Evolutionary conservation across 2,888 invertebrate species (phyloP), one percentile per base, ranked within the genome.

Genomic region (Hyposoter didymator): DNA sequence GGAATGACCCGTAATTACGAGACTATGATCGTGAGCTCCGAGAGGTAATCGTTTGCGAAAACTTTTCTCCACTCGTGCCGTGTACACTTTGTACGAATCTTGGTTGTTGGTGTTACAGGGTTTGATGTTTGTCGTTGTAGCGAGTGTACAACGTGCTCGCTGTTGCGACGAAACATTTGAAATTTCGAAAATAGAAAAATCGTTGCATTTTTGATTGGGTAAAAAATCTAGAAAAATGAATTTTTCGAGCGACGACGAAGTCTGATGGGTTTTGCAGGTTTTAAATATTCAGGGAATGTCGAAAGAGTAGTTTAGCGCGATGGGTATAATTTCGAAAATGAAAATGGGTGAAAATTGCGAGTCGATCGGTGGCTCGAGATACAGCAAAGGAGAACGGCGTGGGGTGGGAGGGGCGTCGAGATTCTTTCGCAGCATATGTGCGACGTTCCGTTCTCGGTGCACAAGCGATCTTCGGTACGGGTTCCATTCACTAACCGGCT

Each of bases 401-500:
- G 28, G n/a, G 17, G 32, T 7, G 39, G 47, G 69, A 22, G 70
- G 35, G 72, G 52, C 35, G 8, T 22, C 1, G 39, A 55, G 72
- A 22, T 59, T 19, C 78, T 78, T 62, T 78, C 73, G 75, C 69
- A 49, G 45, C 49, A 49, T 39, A 66, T 32, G 28, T 67, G 85
- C 88, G 90, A 92, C 90, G 91, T 90, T 85, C 88, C 47, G 28
- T 73, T 55, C 55, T 49, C 45, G 72, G 70, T 45, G 39, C 87
- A 87, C 88, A 82, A 84, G n/a, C n/a, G 86, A 87, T 84, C 86
- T 87, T 32, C 66, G 87, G 88, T 49, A 35, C 84, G 87, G 88
- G 89, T 90, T 92, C 91, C 92, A 92, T 92, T 92, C 92, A 92
- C 92, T 91, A 91, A 90, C 90, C 89, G 90, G 90, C 90, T 22